A percentile compares a stretch with the other conserved stretches of the same genome.
phyloP scores from a whole-genome alignment of 2,797 vertebrate species.

The Diplodus sargus region DNA sequence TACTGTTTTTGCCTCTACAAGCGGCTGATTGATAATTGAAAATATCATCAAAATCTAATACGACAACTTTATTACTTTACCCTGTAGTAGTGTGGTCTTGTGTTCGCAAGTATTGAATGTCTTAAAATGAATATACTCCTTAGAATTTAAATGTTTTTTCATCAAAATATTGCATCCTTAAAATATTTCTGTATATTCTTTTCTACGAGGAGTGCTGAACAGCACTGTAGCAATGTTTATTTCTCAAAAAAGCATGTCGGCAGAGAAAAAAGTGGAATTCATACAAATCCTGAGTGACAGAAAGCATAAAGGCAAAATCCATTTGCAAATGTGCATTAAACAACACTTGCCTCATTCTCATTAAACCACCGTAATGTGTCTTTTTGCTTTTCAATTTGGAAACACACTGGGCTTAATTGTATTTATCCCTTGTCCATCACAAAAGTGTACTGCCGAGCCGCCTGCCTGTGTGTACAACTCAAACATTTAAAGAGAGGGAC shows the following conservation, averaged over 20 bases:
- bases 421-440: constrained; percentile 83
- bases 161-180: neutral
- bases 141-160: constrained; percentile 11
- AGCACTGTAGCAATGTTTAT: constrained; percentile 54
- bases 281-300: constrained; percentile 84
- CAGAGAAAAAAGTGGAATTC: constrained; percentile 67
- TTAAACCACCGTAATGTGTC: constrained; percentile 75
- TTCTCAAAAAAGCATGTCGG: constrained; percentile 56
- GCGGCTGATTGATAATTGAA: neutral
- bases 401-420: constrained; percentile 79
- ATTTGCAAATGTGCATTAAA: constrained; percentile 77
- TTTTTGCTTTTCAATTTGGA: constrained; percentile 73
- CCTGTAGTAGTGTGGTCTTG: neutral
- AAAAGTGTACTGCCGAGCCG: constrained; percentile 51
- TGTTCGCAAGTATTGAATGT: constrained; percentile 2
- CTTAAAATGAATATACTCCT: constrained; percentile 4
- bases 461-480: constrained; percentile 58
- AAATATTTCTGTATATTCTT: constrained; percentile 20
- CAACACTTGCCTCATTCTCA: constrained; percentile 74
- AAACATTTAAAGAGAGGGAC: constrained; percentile 43
- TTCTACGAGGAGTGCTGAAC: constrained; percentile 8
- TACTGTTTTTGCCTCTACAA: neutral
- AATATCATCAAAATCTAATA: constrained; percentile 25
- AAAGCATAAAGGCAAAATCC: constrained; percentile 74
- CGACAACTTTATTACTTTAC: constrained; percentile 5